These are phyloP conservation scores for Tiliqua scincoides DNA, from an alignment of 2,113 vertebrate species.

Conservation along the genomic window DNA sequence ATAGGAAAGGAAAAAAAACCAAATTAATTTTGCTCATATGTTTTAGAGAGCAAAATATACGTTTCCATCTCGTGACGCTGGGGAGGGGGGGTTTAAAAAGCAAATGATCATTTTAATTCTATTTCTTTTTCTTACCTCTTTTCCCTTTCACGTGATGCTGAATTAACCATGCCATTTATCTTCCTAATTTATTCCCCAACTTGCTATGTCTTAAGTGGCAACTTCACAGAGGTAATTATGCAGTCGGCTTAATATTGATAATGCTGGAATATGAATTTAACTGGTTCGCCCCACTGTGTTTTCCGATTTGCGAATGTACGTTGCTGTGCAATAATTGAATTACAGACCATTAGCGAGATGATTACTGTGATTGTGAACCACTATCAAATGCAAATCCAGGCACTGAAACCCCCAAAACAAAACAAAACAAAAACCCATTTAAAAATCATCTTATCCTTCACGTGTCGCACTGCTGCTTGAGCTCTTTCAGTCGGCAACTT, in stretches of 20 bases:
- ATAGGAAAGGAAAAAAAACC: not conserved
- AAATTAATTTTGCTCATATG: not conserved
- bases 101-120: constrained; percentile 25
- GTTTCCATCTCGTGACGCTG: not conserved
- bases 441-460: not conserved
- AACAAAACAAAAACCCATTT: not conserved
- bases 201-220: constrained; percentile 55
- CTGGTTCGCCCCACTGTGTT: constrained; percentile 67
- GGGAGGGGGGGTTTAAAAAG: not conserved
- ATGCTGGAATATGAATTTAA: constrained; percentile 67
- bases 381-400: constrained; percentile 53
- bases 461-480: not conserved
- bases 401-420: constrained; percentile 58
- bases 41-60: not conserved
- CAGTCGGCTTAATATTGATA: constrained; percentile 59
- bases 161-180: constrained; percentile 54
- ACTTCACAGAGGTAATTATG: constrained; percentile 69
- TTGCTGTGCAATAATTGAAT: constrained; percentile 74
- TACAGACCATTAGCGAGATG: constrained; percentile 74
- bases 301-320: constrained; percentile 71
- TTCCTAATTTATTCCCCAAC: constrained; percentile 50
- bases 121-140: constrained; percentile 2
- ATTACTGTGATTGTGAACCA: constrained; percentile 67
- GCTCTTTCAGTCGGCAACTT: not conserved
- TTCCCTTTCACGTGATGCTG: not conserved